Percentiles rank a stretch among this genome's conserved stretches.
Evolutionary conservation across 2,888 invertebrate species (phyloP).

Genomic region (Melikaiella ostensackeni): DNA sequence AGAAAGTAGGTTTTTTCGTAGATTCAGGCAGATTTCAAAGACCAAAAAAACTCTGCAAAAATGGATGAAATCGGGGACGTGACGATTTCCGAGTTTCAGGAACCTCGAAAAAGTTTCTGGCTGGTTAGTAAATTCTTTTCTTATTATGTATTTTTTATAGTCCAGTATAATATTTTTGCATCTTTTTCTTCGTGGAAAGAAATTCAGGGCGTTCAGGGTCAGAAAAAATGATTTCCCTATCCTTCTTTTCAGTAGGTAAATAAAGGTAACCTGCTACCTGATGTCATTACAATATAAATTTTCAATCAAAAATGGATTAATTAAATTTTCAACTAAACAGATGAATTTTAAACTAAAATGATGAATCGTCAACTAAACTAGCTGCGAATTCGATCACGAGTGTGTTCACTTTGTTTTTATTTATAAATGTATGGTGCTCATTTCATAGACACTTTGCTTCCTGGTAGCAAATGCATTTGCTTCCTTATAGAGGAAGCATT

Average conservation of each 20-base stretch:
- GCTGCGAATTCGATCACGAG: no score
- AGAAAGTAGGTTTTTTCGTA: background rate
- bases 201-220: background rate
- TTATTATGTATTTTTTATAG: background rate
- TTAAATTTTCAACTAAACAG: no score
- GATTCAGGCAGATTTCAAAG: background rate
- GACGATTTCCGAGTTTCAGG: conserved; percentile 69
- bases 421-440: no score
- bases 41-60: conserved; percentile 42
- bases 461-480: no score
- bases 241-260: background rate
- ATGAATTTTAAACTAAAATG: no score
- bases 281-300: no score
- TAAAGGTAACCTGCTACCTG: no score
- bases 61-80: conserved; percentile 65
- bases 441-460: no score
- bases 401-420: no score
- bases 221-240: background rate
- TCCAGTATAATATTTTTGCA: background rate
- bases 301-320: no score
- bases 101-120: conserved; percentile 72
- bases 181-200: background rate
- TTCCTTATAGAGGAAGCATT: no score
- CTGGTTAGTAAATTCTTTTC: conserved; percentile 61
- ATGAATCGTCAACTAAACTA: no score